Percentiles rank a stretch among this genome's conserved stretches.
These are phyloP conservation scores for Sturnira hondurensis DNA, from an alignment of 2,113 vertebrate genomes.

Conservation along the genomic window DNA sequence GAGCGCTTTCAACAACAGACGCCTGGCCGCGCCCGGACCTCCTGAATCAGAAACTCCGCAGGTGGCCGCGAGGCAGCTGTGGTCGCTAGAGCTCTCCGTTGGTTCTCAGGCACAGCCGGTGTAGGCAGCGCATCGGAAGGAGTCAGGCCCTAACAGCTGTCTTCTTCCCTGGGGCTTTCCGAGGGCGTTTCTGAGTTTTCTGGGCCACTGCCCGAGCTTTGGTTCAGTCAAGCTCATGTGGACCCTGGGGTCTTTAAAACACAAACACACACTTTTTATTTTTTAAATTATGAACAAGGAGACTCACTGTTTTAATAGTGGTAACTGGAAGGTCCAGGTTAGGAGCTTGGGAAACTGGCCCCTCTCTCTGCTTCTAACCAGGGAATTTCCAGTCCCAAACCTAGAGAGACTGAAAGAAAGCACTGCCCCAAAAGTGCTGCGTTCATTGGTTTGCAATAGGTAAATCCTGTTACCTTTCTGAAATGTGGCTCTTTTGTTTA, in stretches of 20 bases:
- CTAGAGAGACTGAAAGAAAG: not conserved
- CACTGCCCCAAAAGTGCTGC: not conserved
- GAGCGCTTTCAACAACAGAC: not conserved
- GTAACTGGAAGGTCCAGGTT: not conserved
- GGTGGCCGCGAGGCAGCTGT: slow-evolving; percentile 8
- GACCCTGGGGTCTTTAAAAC: not conserved
- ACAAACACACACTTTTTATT: not conserved
- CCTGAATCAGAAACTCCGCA: not conserved
- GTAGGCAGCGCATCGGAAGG: not conserved
- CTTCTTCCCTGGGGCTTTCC: not conserved
- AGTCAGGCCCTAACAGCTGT: not conserved
- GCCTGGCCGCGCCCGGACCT: not conserved
- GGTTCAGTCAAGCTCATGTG: not conserved
- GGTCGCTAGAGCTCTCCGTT: not conserved
- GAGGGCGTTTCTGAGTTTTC: slow-evolving; percentile 26
- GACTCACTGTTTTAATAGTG: not conserved
- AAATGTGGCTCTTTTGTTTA: not conserved
- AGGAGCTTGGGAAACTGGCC: not conserved
- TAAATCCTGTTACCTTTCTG: not conserved
- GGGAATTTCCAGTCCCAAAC: not conserved
- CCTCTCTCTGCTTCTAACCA: not conserved
- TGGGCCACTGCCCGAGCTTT: slow-evolving; percentile 6
- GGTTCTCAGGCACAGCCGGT: not conserved
- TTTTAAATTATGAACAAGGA: not conserved
- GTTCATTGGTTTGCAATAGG: not conserved